Base-by-base conservation (phyloP, 2,113 vertebrate genomes). In the Zingel zingel region DNA sequence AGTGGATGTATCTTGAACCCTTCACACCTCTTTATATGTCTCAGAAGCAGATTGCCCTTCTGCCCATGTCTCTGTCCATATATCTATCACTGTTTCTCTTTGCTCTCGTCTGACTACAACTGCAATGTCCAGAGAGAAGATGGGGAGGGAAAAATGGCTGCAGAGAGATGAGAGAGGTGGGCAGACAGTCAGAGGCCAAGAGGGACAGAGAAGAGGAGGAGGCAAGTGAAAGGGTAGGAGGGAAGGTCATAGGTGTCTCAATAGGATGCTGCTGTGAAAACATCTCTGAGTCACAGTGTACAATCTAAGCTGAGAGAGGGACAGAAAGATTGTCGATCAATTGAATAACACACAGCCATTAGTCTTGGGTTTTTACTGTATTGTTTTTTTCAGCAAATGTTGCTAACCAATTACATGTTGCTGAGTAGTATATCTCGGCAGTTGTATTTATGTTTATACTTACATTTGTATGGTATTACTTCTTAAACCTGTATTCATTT, bases 121-220 rank as follows among this genome's bases (percentile, higher is more conserved):
- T 19, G 5, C 30, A 51, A 27, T 67, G 72, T 68, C 65, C 79
- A 78, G 48, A 68, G 63, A 84, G 57, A 33, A 82, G 36, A 84
- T 59, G 62, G 7, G 25, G 70, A 77, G 50, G 30, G 50, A 45
- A 45, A 70, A 71, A 59, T 30, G 72, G 80, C 63, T 45, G 71
- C 36, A 47, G 64, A 68, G 57, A 63, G 72, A 80, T 48, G 59
- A 57, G 50, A 54, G 62, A 71, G 69, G 51, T 75, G 56, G 61
- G 67, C 74, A 75, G 62, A 71, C 74, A 74, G 71, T 76, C 72
- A 51, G 74, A 87, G 85, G 70, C 61, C 70, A 81, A 82, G 74
- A 70, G 65, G 59, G 58, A 62, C 27, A 15, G 57, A 79, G 63
- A 64, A 61, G 69, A 85, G 54, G 59, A 69, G 51, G 59, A 80